Conservation (phyloP, 1,140 invertebrate genomes). For the Dermatophagoides farinae region DNA sequence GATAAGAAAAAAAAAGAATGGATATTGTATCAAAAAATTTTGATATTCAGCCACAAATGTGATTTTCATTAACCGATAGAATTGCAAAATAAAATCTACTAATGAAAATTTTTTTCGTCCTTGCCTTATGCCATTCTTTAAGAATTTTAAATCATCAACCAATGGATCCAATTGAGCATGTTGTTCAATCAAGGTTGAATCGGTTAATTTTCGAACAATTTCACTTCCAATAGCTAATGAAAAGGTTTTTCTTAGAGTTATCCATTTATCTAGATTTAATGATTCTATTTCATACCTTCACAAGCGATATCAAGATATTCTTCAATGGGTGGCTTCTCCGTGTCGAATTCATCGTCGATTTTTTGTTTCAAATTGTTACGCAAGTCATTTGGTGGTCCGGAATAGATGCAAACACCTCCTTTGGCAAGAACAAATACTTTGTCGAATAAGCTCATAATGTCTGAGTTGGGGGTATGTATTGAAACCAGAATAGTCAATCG, state of each 20-base stretch:
- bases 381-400: background rate
- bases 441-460: slow-evolving; percentile 8
- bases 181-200: background rate
- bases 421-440: slow-evolving; percentile 8
- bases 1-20: background rate
- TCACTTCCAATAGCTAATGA: background rate
- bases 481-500: background rate
- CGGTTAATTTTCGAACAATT: background rate
- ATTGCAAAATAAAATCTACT: background rate
- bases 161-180: background rate
- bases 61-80: background rate
- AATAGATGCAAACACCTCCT: slow-evolving; percentile 7
- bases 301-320: background rate
- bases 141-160: background rate
- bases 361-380: background rate
- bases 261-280: background rate
- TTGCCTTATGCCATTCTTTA: background rate
- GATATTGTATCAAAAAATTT: background rate
- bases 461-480: slow-evolving; percentile 3
- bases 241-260: background rate
- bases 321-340: no score
- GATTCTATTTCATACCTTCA: background rate
- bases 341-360: no score
- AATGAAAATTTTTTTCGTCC: background rate
- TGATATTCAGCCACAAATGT: background rate